Evolutionary conservation across 2,113 vertebrate genomes (phyloP).

Genomic region (Mus spicilegus): DNA sequence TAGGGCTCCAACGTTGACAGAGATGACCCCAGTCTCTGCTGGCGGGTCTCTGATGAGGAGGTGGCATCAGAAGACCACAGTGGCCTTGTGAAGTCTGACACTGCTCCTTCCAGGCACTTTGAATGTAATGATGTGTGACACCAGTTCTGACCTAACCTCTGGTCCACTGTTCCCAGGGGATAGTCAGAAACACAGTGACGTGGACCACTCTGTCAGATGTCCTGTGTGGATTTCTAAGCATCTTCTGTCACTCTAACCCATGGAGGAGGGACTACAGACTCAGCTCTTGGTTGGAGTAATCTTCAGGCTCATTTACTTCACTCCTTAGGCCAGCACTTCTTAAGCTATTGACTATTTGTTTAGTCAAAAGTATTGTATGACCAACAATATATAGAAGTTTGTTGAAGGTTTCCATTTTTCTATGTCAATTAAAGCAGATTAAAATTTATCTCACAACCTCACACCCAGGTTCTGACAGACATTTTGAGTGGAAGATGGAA

Average conservation of each 20-base stretch:
- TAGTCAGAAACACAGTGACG: not conserved
- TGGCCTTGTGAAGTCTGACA: not conserved
- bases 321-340: not conserved
- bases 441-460: not conserved
- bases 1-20: not conserved
- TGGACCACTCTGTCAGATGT: too few species aligned
- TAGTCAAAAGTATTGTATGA: slow-evolving; percentile 7
- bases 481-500: not conserved
- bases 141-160: not conserved
- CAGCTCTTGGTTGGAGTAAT: not conserved
- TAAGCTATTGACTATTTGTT: slow-evolving; percentile 21
- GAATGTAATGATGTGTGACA: not conserved
- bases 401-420: not conserved
- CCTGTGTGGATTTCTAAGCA: not conserved
- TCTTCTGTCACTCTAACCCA: too few species aligned
- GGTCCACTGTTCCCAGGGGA: not conserved
- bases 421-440: slow-evolving; percentile 20
- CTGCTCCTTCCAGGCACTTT: not conserved
- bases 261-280: not conserved
- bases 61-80: not conserved
- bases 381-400: not conserved
- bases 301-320: not conserved
- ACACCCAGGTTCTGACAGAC: not conserved
- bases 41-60: not conserved
- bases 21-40: slow-evolving; percentile 14